Base-by-base conservation (phyloP, 2,797 vertebrate species). In the Phoebastria nigripes region DNA sequence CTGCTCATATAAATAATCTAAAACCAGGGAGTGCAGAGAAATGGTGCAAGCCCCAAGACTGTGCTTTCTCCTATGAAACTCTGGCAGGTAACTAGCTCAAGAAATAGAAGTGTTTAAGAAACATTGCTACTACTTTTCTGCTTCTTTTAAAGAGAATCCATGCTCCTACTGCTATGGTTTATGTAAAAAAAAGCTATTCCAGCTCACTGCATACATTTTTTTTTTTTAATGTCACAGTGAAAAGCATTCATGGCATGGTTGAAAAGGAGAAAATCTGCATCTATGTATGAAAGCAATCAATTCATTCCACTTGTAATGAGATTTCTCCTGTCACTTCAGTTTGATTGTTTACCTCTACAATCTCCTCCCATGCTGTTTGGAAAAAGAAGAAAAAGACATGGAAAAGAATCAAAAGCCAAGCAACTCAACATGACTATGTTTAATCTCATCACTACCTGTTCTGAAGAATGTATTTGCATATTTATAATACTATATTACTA, bases 261-360 rank as follows among this genome's bases (percentile, higher is more conserved):
- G 62, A 83, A 73, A 88, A 73, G 55, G 42, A 77, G 61, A 52
- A 93, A 84, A 82, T 52, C 52, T 87, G 59, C 37, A 52, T 80
- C 39, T 67, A 5, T 29, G 29, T 63, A 70, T 46, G 31, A 91
- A 91, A 72, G 62, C 62, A 88, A 82, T 73, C 37, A 74, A 82
- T 87, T 95, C 49, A 87, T 90, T 94, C 65, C 33, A 69, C 31
- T 85, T 77, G 31, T 81, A 94, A 95, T 95, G 71, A 92, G 74
- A 81, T 93, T 94, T 92, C 71, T 87, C 31, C 74, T 76, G 72
- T 94, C 82, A 87, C 25, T 83, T 86, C 31, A 52, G 55, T 73
- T 87, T 89, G 79, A 92, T 82, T 96, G 66, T 81, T 90, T 92
- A 71, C 39, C 89, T 94, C 69, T 47, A 80, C 70, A 69, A 84